Conservation (phyloP, 2,113 vertebrate genomes). For the Gasterosteus nipponicus region DNA sequence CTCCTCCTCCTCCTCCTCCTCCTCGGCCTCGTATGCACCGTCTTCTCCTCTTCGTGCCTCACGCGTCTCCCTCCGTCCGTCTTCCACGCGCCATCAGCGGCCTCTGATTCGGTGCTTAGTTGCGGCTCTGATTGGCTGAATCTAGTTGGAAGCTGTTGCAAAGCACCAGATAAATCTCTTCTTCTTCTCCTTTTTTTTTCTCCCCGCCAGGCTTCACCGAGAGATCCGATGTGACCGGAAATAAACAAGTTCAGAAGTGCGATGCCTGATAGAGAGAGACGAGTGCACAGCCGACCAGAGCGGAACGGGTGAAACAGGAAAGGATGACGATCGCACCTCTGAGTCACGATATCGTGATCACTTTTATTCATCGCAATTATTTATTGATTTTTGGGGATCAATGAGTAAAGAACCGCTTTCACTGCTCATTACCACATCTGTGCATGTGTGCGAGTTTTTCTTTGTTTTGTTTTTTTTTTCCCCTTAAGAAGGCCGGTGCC, state of each 20-base stretch:
- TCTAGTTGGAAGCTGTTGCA: conserved; percentile 38
- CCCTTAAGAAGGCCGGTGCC: too few relatives aligned
- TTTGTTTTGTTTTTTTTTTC: too few relatives aligned
- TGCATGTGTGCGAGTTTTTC: too few relatives aligned
- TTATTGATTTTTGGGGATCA: too few relatives aligned
- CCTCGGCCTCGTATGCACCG: conserved; percentile 40
- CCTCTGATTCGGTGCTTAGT: conserved; percentile 50
- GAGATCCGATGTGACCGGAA: conserved; percentile 20
- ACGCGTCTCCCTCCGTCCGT: conserved; percentile 37
- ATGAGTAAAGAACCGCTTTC: too few relatives aligned
- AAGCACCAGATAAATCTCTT: conserved; percentile 55
- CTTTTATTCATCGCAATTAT: too few relatives aligned
- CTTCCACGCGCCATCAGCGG: conserved; percentile 63
- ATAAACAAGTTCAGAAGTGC: conserved; percentile 8
- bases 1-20: conserved; percentile 6
- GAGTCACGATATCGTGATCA: too few relatives aligned
- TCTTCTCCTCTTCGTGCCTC: conserved; percentile 47
- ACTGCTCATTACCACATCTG: not conserved
- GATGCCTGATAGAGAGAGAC: not conserved
- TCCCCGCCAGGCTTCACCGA: conserved; percentile 8
- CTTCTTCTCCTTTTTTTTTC: not conserved
- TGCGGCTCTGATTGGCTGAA: conserved; percentile 54
- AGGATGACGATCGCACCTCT: too few relatives aligned
- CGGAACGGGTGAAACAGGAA: too few relatives aligned
- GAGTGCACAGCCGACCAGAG: not conserved